Conservation (phyloP, 2,113 vertebrate genomes). For the Atractosteus spatula region DNA sequence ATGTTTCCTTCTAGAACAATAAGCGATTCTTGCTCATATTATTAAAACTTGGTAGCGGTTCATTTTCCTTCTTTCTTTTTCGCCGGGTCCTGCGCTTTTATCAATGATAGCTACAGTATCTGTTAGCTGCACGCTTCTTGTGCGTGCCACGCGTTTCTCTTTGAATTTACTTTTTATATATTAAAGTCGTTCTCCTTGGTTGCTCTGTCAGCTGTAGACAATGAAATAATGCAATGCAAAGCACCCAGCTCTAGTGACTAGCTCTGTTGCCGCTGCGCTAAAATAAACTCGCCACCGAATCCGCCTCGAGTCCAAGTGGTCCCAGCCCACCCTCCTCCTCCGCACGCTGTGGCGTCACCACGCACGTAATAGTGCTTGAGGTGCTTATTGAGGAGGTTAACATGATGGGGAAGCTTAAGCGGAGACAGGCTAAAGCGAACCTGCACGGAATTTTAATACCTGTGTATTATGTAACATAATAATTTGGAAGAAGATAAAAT, state of each 20-base stretch:
- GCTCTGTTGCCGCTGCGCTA: constrained; percentile 58
- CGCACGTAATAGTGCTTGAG: constrained; percentile 65
- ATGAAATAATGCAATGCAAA: constrained; percentile 55
- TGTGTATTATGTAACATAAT: constrained; percentile 17
- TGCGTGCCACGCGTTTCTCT: constrained; percentile 33
- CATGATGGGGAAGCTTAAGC: constrained; percentile 44
- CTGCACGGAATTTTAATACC: constrained; percentile 54
- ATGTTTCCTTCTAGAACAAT: constrained; percentile 55
- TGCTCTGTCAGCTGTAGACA: constrained; percentile 57
- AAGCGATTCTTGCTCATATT: constrained; percentile 65
- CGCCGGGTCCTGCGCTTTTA: constrained; percentile 46
- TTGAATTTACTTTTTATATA: constrained; percentile 28
- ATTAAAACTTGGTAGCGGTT: constrained; percentile 64
- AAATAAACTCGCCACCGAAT: constrained; percentile 61
- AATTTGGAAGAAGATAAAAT: constrained; percentile 4
- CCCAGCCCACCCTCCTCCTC: constrained; percentile 64
- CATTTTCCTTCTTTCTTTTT: constrained; percentile 63
- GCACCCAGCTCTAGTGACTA: constrained; percentile 53
- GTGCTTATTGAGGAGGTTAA: constrained; percentile 54
- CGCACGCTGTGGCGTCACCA: constrained; percentile 64
- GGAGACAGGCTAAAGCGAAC: constrained; percentile 43
- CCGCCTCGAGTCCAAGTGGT: constrained; percentile 57
- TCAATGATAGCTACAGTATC: constrained; percentile 44
- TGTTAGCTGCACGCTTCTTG: constrained; percentile 46
- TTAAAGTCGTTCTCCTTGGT: constrained; percentile 41